Conservation (phyloP, 2,113 vertebrate genomes). For the Larimichthys crocea region DNA sequence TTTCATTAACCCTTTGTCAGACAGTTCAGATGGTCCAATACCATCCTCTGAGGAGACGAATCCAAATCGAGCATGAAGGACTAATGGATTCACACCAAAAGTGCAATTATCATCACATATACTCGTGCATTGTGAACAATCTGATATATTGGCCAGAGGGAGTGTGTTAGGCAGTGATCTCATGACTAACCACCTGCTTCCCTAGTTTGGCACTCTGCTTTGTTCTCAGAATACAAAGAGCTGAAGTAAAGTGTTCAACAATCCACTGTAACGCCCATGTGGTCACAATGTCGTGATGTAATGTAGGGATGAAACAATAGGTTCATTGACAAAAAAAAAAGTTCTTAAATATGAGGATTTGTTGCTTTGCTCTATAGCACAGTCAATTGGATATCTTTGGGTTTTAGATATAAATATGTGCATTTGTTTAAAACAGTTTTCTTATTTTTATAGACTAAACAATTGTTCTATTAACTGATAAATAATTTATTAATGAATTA, state of each 20-base stretch:
- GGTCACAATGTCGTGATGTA: not conserved
- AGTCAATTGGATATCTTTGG: not conserved
- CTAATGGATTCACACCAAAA: not conserved
- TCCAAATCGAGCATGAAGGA: not conserved
- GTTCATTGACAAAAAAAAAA: not conserved
- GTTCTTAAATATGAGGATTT: no score
- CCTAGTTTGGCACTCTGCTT: not conserved
- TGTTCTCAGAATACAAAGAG: not conserved
- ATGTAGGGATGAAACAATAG: not conserved
- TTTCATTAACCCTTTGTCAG: slow-evolving; percentile 11
- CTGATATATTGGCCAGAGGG: not conserved
- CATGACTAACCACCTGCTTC: not conserved
- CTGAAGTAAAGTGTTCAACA: not conserved
- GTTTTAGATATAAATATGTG: not conserved
- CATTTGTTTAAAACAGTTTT: no score
- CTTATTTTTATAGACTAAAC: no score
- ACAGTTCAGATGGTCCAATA: not conserved
- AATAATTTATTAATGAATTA: no score
- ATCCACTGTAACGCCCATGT: not conserved
- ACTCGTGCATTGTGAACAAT: not conserved
- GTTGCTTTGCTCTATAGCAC: no score
- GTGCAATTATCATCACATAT: not conserved
- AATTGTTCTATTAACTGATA: no score
- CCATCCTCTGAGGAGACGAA: not conserved
- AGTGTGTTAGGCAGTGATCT: not conserved